Evolutionary conservation across 2,113 vertebrate genomes (phyloP), one percentile per base, ranked within the genome.

Genomic region (Sapajus apella): DNA sequence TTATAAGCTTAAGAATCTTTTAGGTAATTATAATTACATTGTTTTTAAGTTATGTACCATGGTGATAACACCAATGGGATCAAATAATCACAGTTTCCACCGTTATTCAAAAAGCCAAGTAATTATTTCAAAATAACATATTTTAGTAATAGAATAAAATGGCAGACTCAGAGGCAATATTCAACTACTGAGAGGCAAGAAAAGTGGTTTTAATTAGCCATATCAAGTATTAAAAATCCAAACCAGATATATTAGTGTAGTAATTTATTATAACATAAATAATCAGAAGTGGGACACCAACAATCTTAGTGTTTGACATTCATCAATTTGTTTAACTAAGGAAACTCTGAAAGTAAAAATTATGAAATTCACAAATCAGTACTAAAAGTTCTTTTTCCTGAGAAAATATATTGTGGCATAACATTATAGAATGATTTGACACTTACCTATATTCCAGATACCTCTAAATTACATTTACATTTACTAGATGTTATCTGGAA

Each of bases 61-160:
- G n/a, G 55, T 50, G 8, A 73, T 81, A 10, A 61, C 3, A 45
- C 18, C 35, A 87, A 12, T 85, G 12, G 32, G 25, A 76, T 75
- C 30, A 84, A 87, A 66, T 37, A 56, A 2, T 79, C 1, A 81
- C 13, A 90, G 64, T 91, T 96, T 92, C 0, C 56, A 20, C 16
- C 40, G 86, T 87, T 47, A 70, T 91, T 76, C 56, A 85, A 75
- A 89, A 66, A 8, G 47, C 40, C 45, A 95, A 68, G 21, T 43
- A 91, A 72, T 88, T 70, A 30, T 58, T 75, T 14, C 11, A 89
- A 83, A 79, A 86, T 47, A 82, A 55, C 8, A 80, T n/a, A 86
- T 82, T 92, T 93, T 90, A 87, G 66, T 66, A 82, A 50, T 55
- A 76, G 8, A 90, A 86, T 77, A 91, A 89, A 82, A 45, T 73